These are phyloP conservation scores for Lasiommata megera DNA, from an alignment of 2,888 invertebrate genomes.

Conservation along the genomic window DNA sequence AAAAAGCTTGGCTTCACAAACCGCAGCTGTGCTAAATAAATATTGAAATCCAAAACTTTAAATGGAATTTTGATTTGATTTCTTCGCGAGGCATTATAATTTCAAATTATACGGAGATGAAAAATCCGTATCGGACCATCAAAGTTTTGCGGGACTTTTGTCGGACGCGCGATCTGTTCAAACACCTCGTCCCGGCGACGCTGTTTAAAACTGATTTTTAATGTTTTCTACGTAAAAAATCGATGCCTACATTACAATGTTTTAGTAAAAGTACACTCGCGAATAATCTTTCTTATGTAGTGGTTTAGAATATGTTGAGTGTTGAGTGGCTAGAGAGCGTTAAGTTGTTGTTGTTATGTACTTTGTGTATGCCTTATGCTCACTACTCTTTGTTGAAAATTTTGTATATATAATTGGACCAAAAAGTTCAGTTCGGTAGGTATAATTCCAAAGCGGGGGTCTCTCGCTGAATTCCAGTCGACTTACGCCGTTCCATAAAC, in stretches of 20 bases:
- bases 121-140: conserved; percentile 76
- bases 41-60: conserved; percentile 74
- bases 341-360: too few relatives aligned
- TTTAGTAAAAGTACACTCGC: conserved; percentile 10
- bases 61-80: conserved; percentile 81
- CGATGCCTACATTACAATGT: conserved; percentile 32
- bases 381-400: too few relatives aligned
- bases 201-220: conserved; percentile 46
- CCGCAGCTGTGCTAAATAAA: conserved; percentile 58
- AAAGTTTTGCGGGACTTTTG: conserved; percentile 57
- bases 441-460: too few relatives aligned
- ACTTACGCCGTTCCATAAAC: too few relatives aligned
- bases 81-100: conserved; percentile 74
- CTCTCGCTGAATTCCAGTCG: too few relatives aligned
- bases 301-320: too few relatives aligned
- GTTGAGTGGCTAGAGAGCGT: too few relatives aligned
- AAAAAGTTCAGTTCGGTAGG: too few relatives aligned
- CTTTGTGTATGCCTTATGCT: too few relatives aligned
- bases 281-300: too few relatives aligned
- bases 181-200: conserved; percentile 53
- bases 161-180: conserved; percentile 38
- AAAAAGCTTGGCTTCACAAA: neutral
- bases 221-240: conserved; percentile 40
- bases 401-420: too few relatives aligned
- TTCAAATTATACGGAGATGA: conserved; percentile 77